A percentile compares a stretch with the other conserved stretches of the same genome.
phyloP scores from a whole-genome alignment of 1,140 invertebrate species.

The Zaprionus capensis region DNA sequence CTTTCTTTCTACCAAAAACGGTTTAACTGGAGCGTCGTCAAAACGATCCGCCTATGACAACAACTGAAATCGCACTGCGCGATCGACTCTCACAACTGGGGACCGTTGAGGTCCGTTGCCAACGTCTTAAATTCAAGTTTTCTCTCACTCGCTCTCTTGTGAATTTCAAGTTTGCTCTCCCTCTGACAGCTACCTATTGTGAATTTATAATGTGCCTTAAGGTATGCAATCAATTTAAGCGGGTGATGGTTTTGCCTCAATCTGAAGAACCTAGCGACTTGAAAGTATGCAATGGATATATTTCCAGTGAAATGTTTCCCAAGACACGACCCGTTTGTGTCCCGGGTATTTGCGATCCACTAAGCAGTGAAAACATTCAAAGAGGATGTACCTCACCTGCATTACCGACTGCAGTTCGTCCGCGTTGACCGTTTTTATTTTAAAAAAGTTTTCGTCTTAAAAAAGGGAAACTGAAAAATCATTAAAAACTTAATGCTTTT shows the following conservation, averaged over 20 bases:
- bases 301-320: neutral
- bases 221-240: conserved; percentile 9
- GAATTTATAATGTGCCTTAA: conserved; percentile 2
- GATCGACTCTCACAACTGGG: conserved; percentile 28
- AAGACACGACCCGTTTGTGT: too few relatives aligned
- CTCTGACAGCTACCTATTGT: neutral
- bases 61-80: conserved; percentile 36
- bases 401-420: too few relatives aligned
- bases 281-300: neutral
- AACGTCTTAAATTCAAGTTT: conserved; percentile 10
- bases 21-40: conserved; percentile 2
- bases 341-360: too few relatives aligned
- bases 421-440: too few relatives aligned
- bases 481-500: too few relatives aligned
- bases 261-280: too few relatives aligned
- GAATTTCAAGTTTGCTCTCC: neutral
- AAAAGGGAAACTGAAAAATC: too few relatives aligned
- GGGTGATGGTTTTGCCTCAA: too few relatives aligned
- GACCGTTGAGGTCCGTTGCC: conserved; percentile 29
- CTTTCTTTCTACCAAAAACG: conserved; percentile 15
- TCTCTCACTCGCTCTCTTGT: conserved; percentile 7
- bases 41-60: conserved; percentile 5
- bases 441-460: too few relatives aligned
- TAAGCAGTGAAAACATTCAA: too few relatives aligned
- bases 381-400: too few relatives aligned